Base-by-base conservation (phyloP, 1,140 invertebrate genomes). In the Achroia grisella region DNA sequence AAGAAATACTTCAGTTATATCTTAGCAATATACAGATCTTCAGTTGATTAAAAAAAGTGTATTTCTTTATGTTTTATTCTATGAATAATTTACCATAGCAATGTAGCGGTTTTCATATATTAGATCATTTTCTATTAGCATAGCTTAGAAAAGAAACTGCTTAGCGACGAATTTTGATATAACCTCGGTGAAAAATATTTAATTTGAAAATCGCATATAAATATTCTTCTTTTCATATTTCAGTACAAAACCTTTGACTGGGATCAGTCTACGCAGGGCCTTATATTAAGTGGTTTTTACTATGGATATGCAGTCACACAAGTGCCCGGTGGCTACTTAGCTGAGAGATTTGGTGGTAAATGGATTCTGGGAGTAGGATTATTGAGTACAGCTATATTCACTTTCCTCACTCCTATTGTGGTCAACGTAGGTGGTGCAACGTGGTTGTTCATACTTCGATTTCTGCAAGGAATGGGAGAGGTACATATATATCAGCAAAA, bases 401-500 rank as follows among this genome's bases (percentile, higher is more conserved):
- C 89, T 6, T 84, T 90, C 52, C 64, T 88, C 5, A 89, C 78
- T 29, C 89, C 88, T 10, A 61, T 75, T 0, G 86, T 86, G 1
- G 86, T 88, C 0, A 63, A 75, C 65, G 64, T 44, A 17, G 84
- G 84, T 52, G 89, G 86, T 8, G 88, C 89, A 8, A 88, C 69
- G 12, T 88, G 87, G 46, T 65, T 93, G 9, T 90, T 92, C 44
- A 83, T 89, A 2, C 76, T 92, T 0, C 85, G 91, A 12, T 84
- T 93, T 0, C 61, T 93, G 2, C 90, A 92, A 87, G 92, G 92
- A 44, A 77, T 93, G 23, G 91, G 91, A 39, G 90, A 92, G 70
- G 89, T 86, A n/a, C n/a, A n/a, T n/a, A n/a, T n/a, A n/a, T n/a
- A n/a, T n/a, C n/a, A n/a, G n/a, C n/a, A n/a, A n/a, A n/a, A n/a